Percentiles rank a stretch among this genome's conserved stretches.
Evolutionary conservation across 2,888 invertebrate genomes (phyloP).

Genomic region (Athrips mouffetella): DNA sequence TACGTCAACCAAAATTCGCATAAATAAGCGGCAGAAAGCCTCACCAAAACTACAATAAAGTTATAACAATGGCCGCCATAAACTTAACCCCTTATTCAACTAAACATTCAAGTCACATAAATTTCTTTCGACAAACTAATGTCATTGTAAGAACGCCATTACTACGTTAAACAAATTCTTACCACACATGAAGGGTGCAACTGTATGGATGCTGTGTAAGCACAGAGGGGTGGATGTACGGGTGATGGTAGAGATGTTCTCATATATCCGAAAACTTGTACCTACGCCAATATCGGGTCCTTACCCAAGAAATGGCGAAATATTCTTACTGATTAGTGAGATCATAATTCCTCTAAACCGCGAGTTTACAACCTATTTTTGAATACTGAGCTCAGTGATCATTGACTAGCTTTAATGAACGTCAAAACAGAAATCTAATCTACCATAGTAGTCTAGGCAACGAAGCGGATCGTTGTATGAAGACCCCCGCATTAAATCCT

Average conservation of each 20-base stretch:
- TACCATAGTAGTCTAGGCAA: too few relatives aligned
- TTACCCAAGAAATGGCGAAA: too few relatives aligned
- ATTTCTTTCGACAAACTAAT: slow-evolving; percentile 77
- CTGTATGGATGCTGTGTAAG: slow-evolving; percentile 29
- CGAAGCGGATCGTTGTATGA: too few relatives aligned
- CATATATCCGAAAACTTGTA: too few relatives aligned
- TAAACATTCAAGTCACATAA: slow-evolving; percentile 74
- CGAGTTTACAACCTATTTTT: too few relatives aligned
- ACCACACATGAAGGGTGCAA: slow-evolving; percentile 36
- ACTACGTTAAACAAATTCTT: slow-evolving; percentile 72
- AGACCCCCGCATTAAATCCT: too few relatives aligned
- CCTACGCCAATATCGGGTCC: too few relatives aligned
- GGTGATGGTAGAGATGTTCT: slow-evolving; percentile 23
- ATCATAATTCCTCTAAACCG: too few relatives aligned
- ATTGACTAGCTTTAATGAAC: too few relatives aligned
- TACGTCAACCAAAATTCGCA: slow-evolving; percentile 37
- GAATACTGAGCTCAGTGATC: too few relatives aligned
- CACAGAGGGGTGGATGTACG: slow-evolving; percentile 29
- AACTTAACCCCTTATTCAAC: slow-evolving; percentile 75
- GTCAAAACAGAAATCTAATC: too few relatives aligned
- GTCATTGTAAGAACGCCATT: slow-evolving; percentile 77
- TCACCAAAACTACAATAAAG: slow-evolving; percentile 44
- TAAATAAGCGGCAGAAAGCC: slow-evolving; percentile 35
- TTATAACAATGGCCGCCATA: slow-evolving; percentile 57
- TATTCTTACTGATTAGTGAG: too few relatives aligned